Evolutionary conservation across 2,113 vertebrate species (phyloP).

Genomic region (Phrynosoma blainvillii): DNA sequence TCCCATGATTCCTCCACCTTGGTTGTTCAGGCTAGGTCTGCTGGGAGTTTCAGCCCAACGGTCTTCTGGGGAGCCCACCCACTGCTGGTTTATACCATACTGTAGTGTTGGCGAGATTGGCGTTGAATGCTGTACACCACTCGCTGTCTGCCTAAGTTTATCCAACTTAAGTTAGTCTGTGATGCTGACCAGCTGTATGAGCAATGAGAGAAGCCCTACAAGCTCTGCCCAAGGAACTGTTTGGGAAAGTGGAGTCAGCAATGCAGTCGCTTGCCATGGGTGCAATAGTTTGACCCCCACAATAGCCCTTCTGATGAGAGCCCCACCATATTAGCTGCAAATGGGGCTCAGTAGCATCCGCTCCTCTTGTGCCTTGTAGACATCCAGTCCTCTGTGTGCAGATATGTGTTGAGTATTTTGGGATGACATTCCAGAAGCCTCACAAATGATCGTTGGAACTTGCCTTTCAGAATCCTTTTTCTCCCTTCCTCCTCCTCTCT

Average conservation of each 20-base stretch:
- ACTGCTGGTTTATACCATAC: too few relatives aligned
- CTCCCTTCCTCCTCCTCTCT: too few relatives aligned
- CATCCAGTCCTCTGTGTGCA: background rate
- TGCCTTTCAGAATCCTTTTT: slow-evolving; percentile 33
- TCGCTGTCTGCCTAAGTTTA: too few relatives aligned
- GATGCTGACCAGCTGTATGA: slow-evolving; percentile 52
- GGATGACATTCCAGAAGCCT: background rate
- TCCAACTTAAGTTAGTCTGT: too few relatives aligned
- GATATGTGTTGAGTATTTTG: background rate
- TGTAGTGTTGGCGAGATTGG: too few relatives aligned
- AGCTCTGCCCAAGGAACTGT: slow-evolving; percentile 32
- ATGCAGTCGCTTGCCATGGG: slow-evolving; percentile 1
- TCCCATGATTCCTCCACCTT: too few relatives aligned
- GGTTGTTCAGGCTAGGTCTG: too few relatives aligned
- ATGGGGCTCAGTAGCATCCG: background rate
- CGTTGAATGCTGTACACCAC: too few relatives aligned
- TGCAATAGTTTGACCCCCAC: background rate
- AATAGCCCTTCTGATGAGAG: background rate
- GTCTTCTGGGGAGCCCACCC: too few relatives aligned
- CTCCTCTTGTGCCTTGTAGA: background rate
- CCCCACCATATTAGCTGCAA: too few relatives aligned
- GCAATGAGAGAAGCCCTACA: slow-evolving; percentile 53
- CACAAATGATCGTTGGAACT: background rate
- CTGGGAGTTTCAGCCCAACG: too few relatives aligned
- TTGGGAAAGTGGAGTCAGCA: slow-evolving; percentile 26